These are phyloP conservation scores for Myocastor coypus DNA, from an alignment of 2,113 vertebrate species.

Conservation along the genomic window DNA sequence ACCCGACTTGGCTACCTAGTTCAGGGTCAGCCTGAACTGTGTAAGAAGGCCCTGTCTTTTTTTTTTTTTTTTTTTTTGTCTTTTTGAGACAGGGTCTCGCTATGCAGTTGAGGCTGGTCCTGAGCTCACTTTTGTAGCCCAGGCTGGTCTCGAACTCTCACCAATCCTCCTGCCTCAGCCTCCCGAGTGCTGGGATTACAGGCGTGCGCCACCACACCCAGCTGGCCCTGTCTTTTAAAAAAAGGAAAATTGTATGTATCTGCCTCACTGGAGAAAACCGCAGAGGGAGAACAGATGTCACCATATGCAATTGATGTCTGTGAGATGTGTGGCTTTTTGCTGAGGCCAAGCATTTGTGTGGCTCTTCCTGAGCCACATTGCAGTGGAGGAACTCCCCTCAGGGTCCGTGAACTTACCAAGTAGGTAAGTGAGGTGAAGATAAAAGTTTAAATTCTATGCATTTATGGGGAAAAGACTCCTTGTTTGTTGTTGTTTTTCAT, in stretches of 20 bases:
- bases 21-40: neutral
- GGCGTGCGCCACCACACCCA: too few species aligned
- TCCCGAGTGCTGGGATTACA: too few species aligned
- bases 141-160: too few species aligned
- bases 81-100: too few species aligned
- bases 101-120: too few species aligned
- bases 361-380: neutral
- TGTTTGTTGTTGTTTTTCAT: neutral
- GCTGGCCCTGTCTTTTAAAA: neutral
- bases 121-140: too few species aligned
- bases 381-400: neutral
- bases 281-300: neutral
- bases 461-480: neutral
- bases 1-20: neutral
- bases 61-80: too few species aligned
- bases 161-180: too few species aligned
- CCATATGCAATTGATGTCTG: neutral
- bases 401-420: neutral
- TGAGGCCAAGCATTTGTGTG: neutral
- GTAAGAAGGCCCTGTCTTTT: neutral
- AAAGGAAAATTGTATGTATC: neutral
- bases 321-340: neutral
- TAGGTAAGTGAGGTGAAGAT: neutral
- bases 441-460: neutral
- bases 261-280: conserved; percentile 31